Base-by-base conservation (phyloP, 2,113 vertebrate genomes). In the Agapornis roseicollis region DNA sequence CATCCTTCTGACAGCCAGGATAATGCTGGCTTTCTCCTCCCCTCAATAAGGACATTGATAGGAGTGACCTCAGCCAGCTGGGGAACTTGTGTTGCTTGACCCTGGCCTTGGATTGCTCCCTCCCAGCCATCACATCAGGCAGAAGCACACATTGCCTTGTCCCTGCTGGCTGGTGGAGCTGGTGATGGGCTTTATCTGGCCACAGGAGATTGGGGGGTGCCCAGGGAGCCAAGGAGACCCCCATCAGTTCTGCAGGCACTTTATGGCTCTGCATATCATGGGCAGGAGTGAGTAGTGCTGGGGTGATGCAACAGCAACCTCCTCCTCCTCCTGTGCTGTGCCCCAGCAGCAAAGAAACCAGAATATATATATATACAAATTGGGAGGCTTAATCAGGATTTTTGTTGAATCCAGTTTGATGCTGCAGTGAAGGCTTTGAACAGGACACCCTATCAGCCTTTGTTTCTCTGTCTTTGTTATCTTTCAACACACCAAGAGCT, bases 1-100 rank as follows among this genome's bases (percentile, higher is more conserved):
- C 1, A 0, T 10, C 53, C 55, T 83, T 71, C 77, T 4, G 13
- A 60, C 22, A 65, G 53, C 56, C 0, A 0, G 63, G 39, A 94
- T 61, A 94, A 94, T 39, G 83, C 56, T 53, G 50, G 15, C 83
- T 95, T 96, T 94, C 65, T 95, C 61, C 39, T 79, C 27, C 23
- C 31, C 44, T 86, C 88, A 86, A 18, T 41, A 47, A 58, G 44
- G 44, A 47, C 68, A 37, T 47, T 53, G 50, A 94, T 44, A 82
- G 10, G 44, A 55, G 18, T 4, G 35, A 81, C 46, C 61, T 20
- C 0, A 0, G 33, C 53, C 74, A 42, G 1, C 41, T 5, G 10
- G 65, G n/a, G 33, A 71, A 35, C 24, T 39, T 3, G 2, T 20
- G 29, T 60, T n/a, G 1, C 89, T 39, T 17, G 86, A 63, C 37